phyloP scores from a whole-genome alignment of 2,888 invertebrate species.

The Brachynemurus nebulosus region DNA sequence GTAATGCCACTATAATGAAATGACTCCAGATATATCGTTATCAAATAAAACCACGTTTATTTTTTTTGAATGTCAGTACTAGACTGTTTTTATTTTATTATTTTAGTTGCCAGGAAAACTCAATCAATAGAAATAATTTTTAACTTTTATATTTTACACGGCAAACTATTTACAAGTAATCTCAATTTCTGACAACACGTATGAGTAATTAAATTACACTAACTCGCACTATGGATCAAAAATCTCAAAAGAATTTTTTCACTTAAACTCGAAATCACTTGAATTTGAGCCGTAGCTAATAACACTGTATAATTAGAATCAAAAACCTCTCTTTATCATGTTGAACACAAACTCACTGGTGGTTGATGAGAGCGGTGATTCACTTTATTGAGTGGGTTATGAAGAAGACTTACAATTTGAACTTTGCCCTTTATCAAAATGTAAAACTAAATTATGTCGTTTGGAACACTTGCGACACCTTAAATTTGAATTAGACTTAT shows the following conservation, averaged over 20 bases:
- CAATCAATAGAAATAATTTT: too few species aligned
- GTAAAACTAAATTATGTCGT: background rate
- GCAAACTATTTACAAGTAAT: too few species aligned
- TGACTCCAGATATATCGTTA: too few species aligned
- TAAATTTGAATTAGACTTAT: background rate
- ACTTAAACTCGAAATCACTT: background rate
- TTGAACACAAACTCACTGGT: slow-evolving; percentile 3
- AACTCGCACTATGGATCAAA: slow-evolving; percentile 1
- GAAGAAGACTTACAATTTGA: background rate
- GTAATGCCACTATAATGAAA: too few species aligned
- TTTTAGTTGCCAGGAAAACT: too few species aligned
- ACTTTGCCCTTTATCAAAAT: background rate
- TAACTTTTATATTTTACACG: too few species aligned
- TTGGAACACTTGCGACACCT: background rate
- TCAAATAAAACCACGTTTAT: too few species aligned
- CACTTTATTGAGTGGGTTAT: background rate
- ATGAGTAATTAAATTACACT: background rate
- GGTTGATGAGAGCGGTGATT: background rate
- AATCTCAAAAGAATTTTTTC: background rate
- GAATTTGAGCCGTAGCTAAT: background rate
- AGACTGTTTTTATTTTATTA: too few species aligned
- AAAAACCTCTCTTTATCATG: background rate
- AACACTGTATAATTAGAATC: background rate
- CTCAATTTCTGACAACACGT: background rate
- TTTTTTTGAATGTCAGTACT: too few species aligned